phyloP scores from a whole-genome alignment of 2,113 vertebrate species.

The Sclerurus mexicanus region DNA sequence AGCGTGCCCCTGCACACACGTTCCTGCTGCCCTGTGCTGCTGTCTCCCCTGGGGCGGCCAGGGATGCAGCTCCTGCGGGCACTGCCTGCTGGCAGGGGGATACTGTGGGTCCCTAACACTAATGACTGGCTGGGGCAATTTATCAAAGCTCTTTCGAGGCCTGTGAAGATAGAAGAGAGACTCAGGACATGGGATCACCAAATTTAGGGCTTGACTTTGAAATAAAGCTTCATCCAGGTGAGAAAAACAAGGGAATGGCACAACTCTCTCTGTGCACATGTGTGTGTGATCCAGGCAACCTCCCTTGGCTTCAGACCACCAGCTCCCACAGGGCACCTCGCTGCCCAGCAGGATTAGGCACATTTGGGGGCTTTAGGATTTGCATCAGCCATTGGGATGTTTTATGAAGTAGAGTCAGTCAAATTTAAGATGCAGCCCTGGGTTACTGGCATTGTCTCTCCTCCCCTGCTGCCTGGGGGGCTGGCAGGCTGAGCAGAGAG shows the following conservation, averaged over 20 bases:
- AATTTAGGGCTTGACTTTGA: background rate
- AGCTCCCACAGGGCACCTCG: background rate
- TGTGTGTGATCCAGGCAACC: background rate
- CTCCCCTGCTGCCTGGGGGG: fast-evolving
- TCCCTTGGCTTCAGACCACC: background rate
- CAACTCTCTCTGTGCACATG: background rate
- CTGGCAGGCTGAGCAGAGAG: background rate
- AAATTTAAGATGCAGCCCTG: background rate
- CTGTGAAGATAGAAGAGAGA: conserved; percentile 4
- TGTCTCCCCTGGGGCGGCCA: fast-evolving
- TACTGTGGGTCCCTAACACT: background rate
- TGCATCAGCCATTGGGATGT: background rate
- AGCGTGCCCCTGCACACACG: fast-evolving
- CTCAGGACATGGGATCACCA: background rate
- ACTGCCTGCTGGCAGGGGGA: background rate
- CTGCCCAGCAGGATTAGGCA: background rate
- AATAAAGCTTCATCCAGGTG: background rate
- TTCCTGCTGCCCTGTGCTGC: fast-evolving
- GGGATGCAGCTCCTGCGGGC: background rate
- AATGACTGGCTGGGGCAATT: background rate
- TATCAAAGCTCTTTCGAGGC: background rate
- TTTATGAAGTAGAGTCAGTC: background rate
- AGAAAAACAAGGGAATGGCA: background rate
- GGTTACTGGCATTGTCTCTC: background rate
- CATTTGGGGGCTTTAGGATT: background rate